Percentiles rank a stretch among this genome's conserved stretches.
phyloP scores from a whole-genome alignment of 2,888 invertebrate species.

The Dione vanillae region DNA sequence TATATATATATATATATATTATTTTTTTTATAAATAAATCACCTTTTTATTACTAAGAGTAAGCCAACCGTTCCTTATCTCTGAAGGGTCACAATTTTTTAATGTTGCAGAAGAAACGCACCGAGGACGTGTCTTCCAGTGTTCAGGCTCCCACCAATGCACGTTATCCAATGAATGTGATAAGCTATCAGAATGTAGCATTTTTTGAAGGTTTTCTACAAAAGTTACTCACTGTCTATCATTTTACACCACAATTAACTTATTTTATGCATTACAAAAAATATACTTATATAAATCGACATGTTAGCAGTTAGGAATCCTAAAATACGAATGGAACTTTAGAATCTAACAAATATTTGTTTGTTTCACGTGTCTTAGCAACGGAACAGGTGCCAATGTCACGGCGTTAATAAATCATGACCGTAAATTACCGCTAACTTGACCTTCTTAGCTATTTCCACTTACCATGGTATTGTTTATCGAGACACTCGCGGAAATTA shows the following conservation, averaged over 20 bases:
- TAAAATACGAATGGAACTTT: constrained; percentile 58
- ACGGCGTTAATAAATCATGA: constrained; percentile 68
- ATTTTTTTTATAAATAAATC: constrained; percentile 31
- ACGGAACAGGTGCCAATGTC: constrained; percentile 75
- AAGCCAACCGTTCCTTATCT: constrained; percentile 76
- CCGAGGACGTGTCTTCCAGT: constrained; percentile 62
- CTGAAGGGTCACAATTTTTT: constrained; percentile 64
- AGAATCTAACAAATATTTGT: constrained; percentile 57
- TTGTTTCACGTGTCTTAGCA: constrained; percentile 68
- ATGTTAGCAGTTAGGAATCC: background rate
- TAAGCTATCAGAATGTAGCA: constrained; percentile 64
- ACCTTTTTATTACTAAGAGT: constrained; percentile 68
- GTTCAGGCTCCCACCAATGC: constrained; percentile 75
- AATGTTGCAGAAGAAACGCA: constrained; percentile 66
- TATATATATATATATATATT: too few species aligned
- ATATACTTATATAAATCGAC: too few species aligned
- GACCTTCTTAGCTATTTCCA: constrained; percentile 55
- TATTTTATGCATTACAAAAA: too few species aligned
- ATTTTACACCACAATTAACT: background rate
- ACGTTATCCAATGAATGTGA: constrained; percentile 67
- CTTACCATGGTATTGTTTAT: constrained; percentile 25
- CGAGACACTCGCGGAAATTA: constrained; percentile 26
- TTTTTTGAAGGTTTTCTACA: background rate
- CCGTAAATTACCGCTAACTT: constrained; percentile 60
- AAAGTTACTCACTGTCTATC: background rate